A percentile compares a stretch with the other conserved stretches of the same genome.
Evolutionary conservation across 2,797 vertebrate genomes (phyloP).

Genomic region (Odontamblyopus rebecca): DNA sequence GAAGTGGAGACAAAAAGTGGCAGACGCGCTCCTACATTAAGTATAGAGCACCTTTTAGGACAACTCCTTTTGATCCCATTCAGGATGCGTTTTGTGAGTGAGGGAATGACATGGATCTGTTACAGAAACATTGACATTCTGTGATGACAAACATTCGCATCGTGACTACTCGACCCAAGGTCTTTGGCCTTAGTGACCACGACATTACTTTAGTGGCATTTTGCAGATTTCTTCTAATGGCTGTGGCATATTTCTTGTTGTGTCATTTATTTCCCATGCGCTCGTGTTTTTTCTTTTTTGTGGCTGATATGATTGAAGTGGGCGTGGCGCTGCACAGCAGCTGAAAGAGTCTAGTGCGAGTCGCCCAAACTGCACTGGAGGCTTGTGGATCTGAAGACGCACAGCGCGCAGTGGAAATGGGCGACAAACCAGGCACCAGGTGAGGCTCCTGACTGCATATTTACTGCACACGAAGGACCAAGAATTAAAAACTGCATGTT

Average conservation of each 20-base stretch:
- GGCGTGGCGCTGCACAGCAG: constrained; percentile 1
- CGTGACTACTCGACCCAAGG: too few species aligned
- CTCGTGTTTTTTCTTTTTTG: not conserved
- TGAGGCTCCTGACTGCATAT: not conserved
- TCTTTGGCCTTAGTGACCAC: too few species aligned
- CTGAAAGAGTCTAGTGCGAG: not conserved
- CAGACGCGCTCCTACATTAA: not conserved
- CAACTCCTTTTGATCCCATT: too few species aligned
- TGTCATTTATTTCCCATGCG: too few species aligned
- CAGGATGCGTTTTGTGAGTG: too few species aligned
- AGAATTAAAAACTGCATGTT: too few species aligned
- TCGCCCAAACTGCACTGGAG: not conserved
- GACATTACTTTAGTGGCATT: too few species aligned
- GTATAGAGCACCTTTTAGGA: not conserved
- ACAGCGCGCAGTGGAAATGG: constrained; percentile 26
- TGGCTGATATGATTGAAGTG: constrained; percentile 2
- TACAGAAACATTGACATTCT: too few species aligned
- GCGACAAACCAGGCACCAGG: constrained; percentile 45
- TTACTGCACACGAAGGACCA: not conserved
- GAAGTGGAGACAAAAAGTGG: not conserved
- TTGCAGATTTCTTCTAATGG: too few species aligned
- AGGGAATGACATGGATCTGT: too few species aligned
- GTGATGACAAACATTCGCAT: too few species aligned
- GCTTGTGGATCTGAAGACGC: not conserved
- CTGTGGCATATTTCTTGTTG: too few species aligned